Base-by-base conservation (phyloP, 2,797 vertebrate species). In the Brachymystax lenok region DNA sequence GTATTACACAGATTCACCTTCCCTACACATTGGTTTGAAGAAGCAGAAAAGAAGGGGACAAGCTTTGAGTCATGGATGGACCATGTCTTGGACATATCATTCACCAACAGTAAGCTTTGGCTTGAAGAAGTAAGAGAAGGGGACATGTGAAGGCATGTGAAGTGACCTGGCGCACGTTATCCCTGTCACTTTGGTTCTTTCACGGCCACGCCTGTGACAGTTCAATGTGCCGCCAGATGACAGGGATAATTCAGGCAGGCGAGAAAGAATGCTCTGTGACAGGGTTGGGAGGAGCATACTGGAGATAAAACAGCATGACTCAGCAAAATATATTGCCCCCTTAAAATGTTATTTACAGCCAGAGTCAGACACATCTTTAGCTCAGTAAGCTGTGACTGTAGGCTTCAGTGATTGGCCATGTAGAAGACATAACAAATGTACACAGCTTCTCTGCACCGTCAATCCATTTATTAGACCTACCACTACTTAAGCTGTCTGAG, bases 261-360 rank as follows among this genome's bases (percentile, higher is more conserved):
- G 64, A 87, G 86, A 91, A 90, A 89, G 89, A 88, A 82, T 69
- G 82, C 86, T 92, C 88, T 85, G 86, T 95, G 92, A 93, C 93
- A 93, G 92, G 81, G 16, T 79, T 82, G 84, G 88, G 83, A 85
- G 84, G 87, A 87, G 86, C 33, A 64, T 69, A 67, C 80, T 76
- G 76, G 69, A 74, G 81, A 75, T 82, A 87, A 82, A 88, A 88
- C 84, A 81, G 88, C 89, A 90, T 90, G 91, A 93, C 86, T 94
- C 93, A 94, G 93, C 93, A 68, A 86, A 93, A 94, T 89, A 88
- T 89, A 87, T 84, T 19, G 78, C 77, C 74, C 90, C 88, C 94
- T 94, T 94, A 93, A 94, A 94, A 94, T 92, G 84, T 88, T 91
- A 95, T 94, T 92, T 93, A 93, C 89, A 86, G 91, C 88, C 80